Percentiles rank a stretch among this genome's conserved stretches.
These are phyloP conservation scores for Chelonus insularis DNA, from an alignment of 1,140 invertebrate genomes.

Conservation along the genomic window DNA sequence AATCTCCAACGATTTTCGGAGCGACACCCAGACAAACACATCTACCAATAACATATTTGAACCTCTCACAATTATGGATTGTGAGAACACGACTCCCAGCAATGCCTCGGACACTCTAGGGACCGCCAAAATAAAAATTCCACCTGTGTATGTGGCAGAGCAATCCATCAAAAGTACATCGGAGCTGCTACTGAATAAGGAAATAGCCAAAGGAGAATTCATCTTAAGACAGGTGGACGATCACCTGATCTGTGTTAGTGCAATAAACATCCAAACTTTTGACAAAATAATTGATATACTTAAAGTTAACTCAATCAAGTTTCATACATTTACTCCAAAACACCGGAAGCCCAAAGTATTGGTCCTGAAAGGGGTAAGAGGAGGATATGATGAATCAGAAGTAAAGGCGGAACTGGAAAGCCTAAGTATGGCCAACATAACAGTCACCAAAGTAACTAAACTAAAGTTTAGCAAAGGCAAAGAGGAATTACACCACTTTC, in stretches of 20 bases:
- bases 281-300: neutral
- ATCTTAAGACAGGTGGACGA: no score
- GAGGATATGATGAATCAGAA: constrained; percentile 8
- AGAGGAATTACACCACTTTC: neutral
- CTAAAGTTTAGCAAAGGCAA: constrained; percentile 5
- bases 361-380: constrained; percentile 22
- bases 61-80: neutral
- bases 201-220: no score
- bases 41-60: no score
- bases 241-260: no score
- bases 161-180: no score
- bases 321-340: constrained; percentile 24
- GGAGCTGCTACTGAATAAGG: no score
- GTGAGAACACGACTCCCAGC: no score
- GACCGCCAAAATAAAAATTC: no score
- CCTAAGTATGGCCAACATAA: neutral
- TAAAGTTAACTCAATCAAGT: neutral
- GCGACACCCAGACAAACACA: no score
- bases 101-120: no score
- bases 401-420: constrained; percentile 2
- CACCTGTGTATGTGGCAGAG: no score
- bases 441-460: neutral
- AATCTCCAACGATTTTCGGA: no score
- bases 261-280: neutral
- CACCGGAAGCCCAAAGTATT: constrained; percentile 3